Percentiles rank a stretch among this genome's conserved stretches.
phyloP scores from a whole-genome alignment of 2,888 invertebrate genomes.

The Troides helena region DNA sequence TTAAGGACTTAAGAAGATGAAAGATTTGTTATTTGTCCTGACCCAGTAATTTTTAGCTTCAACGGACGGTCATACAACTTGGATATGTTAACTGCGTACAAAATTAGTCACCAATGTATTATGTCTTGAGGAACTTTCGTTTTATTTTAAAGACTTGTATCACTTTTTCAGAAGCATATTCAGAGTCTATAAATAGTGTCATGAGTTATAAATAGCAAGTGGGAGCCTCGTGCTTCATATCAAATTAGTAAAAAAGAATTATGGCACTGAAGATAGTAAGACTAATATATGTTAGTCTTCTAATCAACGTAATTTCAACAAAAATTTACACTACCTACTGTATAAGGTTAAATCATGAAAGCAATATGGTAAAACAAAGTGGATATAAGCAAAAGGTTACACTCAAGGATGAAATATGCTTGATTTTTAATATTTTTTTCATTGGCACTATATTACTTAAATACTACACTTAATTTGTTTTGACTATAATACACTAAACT shows the following conservation, averaged over 20 bases:
- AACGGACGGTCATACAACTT: too few species aligned
- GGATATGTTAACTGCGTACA: background rate
- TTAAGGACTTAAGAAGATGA: too few species aligned
- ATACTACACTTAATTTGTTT: conserved; percentile 56
- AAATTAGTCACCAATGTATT: background rate
- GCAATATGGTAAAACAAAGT: conserved; percentile 77
- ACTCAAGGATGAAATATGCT: conserved; percentile 74
- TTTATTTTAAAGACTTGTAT: conserved; percentile 54
- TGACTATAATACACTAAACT: conserved; percentile 53
- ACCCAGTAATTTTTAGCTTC: too few species aligned
- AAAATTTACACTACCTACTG: conserved; percentile 48
- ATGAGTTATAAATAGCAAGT: conserved; percentile 75
- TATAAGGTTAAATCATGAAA: conserved; percentile 49
- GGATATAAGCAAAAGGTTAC: conserved; percentile 68
- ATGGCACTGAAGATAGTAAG: conserved; percentile 51
- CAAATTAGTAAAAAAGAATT: conserved; percentile 64
- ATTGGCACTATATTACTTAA: conserved; percentile 64
- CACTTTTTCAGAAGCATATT: conserved; percentile 68
- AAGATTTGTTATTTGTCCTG: too few species aligned
- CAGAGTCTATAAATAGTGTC: conserved; percentile 75
- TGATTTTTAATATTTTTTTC: conserved; percentile 54
- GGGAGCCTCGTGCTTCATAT: conserved; percentile 68
- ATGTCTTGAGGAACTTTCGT: conserved; percentile 24
- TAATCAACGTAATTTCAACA: conserved; percentile 47
- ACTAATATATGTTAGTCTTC: conserved; percentile 53